Conservation (phyloP, 2,888 invertebrate genomes). For the Tiliacea citrago region DNA sequence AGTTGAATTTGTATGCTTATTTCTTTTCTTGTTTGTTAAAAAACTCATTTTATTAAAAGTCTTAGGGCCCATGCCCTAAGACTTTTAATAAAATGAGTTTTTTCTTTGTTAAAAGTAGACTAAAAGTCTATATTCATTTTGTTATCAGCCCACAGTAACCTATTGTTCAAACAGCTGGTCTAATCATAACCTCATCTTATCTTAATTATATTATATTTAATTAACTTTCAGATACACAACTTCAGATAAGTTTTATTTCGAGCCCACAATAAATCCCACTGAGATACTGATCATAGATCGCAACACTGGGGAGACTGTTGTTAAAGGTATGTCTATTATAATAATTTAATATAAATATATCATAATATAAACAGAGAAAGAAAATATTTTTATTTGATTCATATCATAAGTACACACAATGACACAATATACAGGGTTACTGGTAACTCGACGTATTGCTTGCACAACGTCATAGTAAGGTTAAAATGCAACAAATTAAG, state of each 20-base stretch:
- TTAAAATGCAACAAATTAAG: too few relatives aligned
- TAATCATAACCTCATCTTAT: neutral
- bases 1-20: neutral
- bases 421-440: too few relatives aligned
- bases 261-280: slow-evolving; percentile 93
- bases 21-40: neutral
- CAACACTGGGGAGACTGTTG: slow-evolving; percentile 93
- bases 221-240: slow-evolving; percentile 93
- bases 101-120: neutral
- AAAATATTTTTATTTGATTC: neutral
- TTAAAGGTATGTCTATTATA: slow-evolving; percentile 89
- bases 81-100: neutral
- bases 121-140: neutral
- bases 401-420: neutral
- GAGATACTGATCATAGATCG: slow-evolving; percentile 96
- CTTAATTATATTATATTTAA: neutral
- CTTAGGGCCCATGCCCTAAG: too few relatives aligned
- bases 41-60: too few relatives aligned
- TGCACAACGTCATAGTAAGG: too few relatives aligned
- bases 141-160: neutral
- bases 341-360: neutral
- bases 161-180: neutral
- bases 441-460: too few relatives aligned
- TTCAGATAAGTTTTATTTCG: slow-evolving; percentile 97
- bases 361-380: neutral